Base-by-base conservation (phyloP, 2,888 invertebrate genomes). In the Stenchaetothrips biformis region DNA sequence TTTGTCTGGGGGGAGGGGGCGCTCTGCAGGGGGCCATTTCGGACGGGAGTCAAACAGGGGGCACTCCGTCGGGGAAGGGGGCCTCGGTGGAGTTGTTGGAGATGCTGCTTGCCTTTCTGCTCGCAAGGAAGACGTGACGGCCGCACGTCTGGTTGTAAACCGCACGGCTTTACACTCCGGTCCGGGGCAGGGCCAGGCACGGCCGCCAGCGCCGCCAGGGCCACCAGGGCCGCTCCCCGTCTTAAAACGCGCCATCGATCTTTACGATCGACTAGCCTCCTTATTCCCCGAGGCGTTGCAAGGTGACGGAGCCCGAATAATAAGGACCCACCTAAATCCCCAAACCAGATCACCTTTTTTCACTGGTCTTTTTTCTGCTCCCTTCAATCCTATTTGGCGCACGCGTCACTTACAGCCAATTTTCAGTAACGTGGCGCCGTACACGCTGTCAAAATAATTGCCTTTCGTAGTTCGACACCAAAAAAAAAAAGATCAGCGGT, bases 261-360 rank as follows among this genome's bases (percentile, higher is more conserved):
- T 74, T 74, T 74, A 74, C 67, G 67, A 74, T 21, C 21, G 25
- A 16, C 67, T 74, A 11, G 21, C 67, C 25, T 25, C 67, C 11
- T 25, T 74, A 74, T 74, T 74, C 67, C 67, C 67, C 67, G 9
- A 7, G 25, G 67, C 21, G 67, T 74, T 74, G 25, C 67, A 74
- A 74, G 67, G 25, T 74, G 67, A 74, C 67, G 67, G 21, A 21
- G 67, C 67, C 9, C 25, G 67, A 74, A 74, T 74, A 74, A 74
- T 74, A 74, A 74, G 25, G n/a, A 1, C 67, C 25, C 67, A 53
- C 53, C 13, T 53, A 18, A 18, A 18, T 53, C 53, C 13, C 53
- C 53, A 16, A 53, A 13, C 37, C 37, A 37, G 37, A 37, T 37
- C 37, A 37, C 37, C 18, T 53, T 53, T 53, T 18, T 53, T 53